A percentile compares a stretch with the other conserved stretches of the same genome.
Conservation (phyloP, 2,797 vertebrate genomes). For the Rhinatrema bivittatum region DNA sequence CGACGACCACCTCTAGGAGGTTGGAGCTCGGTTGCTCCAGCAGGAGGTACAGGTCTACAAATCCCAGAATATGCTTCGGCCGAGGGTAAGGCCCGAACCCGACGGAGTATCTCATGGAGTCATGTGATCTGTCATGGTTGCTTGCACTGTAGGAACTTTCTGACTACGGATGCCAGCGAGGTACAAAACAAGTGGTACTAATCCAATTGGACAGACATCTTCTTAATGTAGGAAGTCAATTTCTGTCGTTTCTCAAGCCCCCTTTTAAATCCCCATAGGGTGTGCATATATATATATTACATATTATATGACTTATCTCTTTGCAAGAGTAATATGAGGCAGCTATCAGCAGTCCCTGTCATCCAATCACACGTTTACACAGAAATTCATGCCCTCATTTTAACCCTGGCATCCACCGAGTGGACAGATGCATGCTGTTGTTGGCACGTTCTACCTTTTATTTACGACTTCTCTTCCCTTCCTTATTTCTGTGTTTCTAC, state of each 20-base stretch:
- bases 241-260: too few relatives aligned
- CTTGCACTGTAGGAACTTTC: conserved; percentile 53
- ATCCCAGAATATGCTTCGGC: too few relatives aligned
- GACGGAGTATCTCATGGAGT: conserved; percentile 1
- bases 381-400: conserved; percentile 89
- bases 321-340: conserved; percentile 48
- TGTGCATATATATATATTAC: too few relatives aligned
- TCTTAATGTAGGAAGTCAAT: too few relatives aligned
- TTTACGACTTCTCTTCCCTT: conserved; percentile 28
- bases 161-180: conserved; percentile 37
- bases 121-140: conserved; percentile 7
- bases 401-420: conserved; percentile 71
- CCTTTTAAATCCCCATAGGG: too few relatives aligned
- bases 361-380: conserved; percentile 89
- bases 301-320: too few relatives aligned
- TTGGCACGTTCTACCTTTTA: conserved; percentile 56
- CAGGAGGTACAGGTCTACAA: too few relatives aligned
- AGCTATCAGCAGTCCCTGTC: conserved; percentile 74
- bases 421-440: conserved; percentile 72
- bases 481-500: conserved; percentile 24
- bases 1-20: too few relatives aligned
- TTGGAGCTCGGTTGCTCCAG: too few relatives aligned
- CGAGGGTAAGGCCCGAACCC: too few relatives aligned
- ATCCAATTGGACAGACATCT: too few relatives aligned
- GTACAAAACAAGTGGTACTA: too few relatives aligned